Conservation (phyloP, 2,888 invertebrate genomes). For the Mesodorylaimus sp. region DNA sequence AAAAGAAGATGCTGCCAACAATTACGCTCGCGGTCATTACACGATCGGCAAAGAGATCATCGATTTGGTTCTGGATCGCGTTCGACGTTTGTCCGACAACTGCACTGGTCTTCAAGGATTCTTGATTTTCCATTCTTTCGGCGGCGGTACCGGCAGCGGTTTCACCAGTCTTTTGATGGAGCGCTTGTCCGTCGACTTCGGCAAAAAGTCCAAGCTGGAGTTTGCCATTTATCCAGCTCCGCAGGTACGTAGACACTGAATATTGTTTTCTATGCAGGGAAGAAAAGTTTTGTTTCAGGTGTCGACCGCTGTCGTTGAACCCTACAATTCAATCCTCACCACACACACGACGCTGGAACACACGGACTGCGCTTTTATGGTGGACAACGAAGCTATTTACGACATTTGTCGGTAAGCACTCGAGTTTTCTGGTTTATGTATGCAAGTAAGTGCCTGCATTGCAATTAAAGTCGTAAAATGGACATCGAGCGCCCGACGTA, state of each 20-base stretch:
- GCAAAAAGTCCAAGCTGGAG: constrained; percentile 63
- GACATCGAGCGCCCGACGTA: constrained; percentile 61
- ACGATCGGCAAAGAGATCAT: constrained; percentile 68
- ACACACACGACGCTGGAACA: constrained; percentile 84
- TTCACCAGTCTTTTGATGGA: constrained; percentile 69
- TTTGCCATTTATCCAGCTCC: constrained; percentile 73
- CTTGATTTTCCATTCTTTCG: constrained; percentile 69
- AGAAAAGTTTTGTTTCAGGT: constrained; percentile 40
- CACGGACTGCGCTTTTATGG: constrained; percentile 84
- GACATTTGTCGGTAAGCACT: constrained; percentile 65
- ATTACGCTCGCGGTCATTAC: constrained; percentile 92
- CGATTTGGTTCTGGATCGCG: constrained; percentile 49
- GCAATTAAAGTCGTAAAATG: constrained; percentile 52
- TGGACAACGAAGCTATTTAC: constrained; percentile 76
- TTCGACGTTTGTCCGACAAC: constrained; percentile 59
- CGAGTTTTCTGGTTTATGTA: too few species aligned
- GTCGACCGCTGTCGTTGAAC: constrained; percentile 79
- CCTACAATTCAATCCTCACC: constrained; percentile 84
- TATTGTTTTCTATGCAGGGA: too few species aligned
- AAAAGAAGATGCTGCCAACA: constrained; percentile 92
- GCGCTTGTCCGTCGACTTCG: constrained; percentile 55
- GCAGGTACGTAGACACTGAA: too few species aligned
- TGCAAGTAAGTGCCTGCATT: too few species aligned
- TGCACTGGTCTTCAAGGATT: constrained; percentile 58
- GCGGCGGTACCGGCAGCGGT: constrained; percentile 69